A percentile compares a stretch with the other conserved stretches of the same genome.
These are phyloP conservation scores for Corythornis leucogaster DNA, from an alignment of 2,797 vertebrate species.

Conservation along the genomic window DNA sequence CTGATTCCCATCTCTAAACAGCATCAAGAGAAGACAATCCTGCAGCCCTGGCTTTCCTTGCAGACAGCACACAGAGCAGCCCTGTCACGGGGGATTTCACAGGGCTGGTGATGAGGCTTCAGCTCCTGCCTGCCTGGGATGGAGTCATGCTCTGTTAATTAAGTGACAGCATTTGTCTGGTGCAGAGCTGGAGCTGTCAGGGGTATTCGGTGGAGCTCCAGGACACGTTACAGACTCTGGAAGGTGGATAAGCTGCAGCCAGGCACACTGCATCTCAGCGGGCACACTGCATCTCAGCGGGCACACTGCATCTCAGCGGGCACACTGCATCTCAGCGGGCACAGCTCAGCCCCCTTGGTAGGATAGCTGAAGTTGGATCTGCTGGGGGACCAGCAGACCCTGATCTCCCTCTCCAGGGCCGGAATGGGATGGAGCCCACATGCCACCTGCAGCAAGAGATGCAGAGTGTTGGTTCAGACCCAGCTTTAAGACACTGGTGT, in stretches of 20 bases:
- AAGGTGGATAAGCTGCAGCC: neutral
- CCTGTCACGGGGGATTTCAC: neutral
- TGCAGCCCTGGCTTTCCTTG: rapidly evolving
- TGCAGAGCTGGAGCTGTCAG: neutral
- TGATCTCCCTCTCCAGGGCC: neutral
- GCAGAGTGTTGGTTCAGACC: neutral
- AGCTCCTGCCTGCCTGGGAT: neutral
- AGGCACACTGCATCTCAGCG: no score
- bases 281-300: neutral
- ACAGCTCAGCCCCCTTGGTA: neutral
- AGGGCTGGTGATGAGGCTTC: neutral
- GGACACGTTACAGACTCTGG: neutral
- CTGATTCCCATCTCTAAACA: neutral
- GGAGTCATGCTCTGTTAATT: neutral
- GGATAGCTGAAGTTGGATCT: neutral
- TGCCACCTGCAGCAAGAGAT: neutral
- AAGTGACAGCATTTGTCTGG: neutral
- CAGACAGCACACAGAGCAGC: neutral
- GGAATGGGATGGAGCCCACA: rapidly evolving
- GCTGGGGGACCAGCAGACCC: no score
- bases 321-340: neutral
- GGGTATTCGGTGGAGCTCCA: neutral
- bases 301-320: no score
- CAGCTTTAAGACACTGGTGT: neutral
- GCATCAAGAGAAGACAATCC: neutral